Conservation (phyloP, 2,888 invertebrate genomes). For the Oxytorus armatus region DNA sequence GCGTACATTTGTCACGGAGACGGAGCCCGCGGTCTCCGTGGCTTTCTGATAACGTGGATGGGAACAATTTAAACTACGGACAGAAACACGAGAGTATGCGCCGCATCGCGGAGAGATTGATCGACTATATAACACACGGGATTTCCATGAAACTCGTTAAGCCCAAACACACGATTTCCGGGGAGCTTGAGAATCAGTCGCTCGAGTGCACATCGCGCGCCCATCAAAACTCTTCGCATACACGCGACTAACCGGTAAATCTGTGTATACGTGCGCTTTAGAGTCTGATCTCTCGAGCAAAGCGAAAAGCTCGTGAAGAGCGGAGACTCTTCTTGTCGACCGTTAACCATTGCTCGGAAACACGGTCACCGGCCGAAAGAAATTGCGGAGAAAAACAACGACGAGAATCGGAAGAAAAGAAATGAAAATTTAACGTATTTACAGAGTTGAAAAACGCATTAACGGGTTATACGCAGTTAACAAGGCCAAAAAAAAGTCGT, state of each 20-base stretch:
- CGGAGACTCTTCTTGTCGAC: too few relatives aligned
- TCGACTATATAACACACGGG: constrained; percentile 17
- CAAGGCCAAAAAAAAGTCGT: too few relatives aligned
- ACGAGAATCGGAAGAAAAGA: too few relatives aligned
- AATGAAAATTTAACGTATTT: too few relatives aligned
- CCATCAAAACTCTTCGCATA: constrained; percentile 17
- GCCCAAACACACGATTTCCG: constrained; percentile 52
- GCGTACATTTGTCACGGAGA: not conserved
- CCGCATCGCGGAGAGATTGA: constrained; percentile 28
- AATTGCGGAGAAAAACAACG: too few relatives aligned
- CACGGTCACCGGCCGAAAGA: too few relatives aligned
- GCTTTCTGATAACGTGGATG: constrained; percentile 27
- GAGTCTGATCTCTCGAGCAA: constrained; percentile 35
- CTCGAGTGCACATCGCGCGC: constrained; percentile 43
- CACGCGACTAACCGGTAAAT: not conserved
- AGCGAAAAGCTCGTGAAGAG: constrained; percentile 47
- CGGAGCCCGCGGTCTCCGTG: not conserved
- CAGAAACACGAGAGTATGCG: constrained; percentile 9
- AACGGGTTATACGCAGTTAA: too few relatives aligned
- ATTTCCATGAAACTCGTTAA: constrained; percentile 58
- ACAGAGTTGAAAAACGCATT: too few relatives aligned
- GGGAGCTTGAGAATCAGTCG: constrained; percentile 41
- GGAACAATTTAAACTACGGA: constrained; percentile 65
- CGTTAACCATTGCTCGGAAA: too few relatives aligned
- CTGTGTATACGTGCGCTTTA: not conserved